phyloP scores from a whole-genome alignment of 2,797 vertebrate genomes.

The Pempheris klunzingeri region DNA sequence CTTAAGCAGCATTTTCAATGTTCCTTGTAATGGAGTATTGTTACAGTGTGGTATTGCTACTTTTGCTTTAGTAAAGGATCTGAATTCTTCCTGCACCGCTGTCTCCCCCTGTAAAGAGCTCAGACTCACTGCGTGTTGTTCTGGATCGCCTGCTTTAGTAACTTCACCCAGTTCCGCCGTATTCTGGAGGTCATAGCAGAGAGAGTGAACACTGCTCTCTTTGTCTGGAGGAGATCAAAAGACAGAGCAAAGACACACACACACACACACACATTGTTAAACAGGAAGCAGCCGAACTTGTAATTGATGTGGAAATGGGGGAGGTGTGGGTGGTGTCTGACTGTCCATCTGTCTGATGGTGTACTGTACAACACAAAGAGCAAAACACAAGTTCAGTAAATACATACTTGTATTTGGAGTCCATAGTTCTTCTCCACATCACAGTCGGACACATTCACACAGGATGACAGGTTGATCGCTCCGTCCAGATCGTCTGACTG shows the following conservation, averaged over 20 bases:
- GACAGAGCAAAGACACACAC: conserved; percentile 41
- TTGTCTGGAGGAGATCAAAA: conserved; percentile 87
- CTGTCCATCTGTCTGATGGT: conserved; percentile 31
- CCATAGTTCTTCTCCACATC: conserved; percentile 94
- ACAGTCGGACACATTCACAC: conserved; percentile 90
- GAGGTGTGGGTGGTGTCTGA: not conserved
- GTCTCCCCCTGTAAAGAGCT: conserved; percentile 15
- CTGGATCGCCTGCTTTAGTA: conserved; percentile 90
- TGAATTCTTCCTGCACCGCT: not conserved
- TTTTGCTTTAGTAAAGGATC: not conserved
- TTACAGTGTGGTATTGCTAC: not conserved
- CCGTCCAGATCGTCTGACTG: conserved; percentile 93
- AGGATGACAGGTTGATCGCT: conserved; percentile 90
- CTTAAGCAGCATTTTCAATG: not conserved
- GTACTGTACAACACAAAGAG: conserved; percentile 25
- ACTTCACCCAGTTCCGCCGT: conserved; percentile 95
- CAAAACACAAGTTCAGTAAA: conserved; percentile 28
- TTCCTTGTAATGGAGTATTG: too few relatives aligned
- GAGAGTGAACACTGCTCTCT: conserved; percentile 90
- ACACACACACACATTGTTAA: conserved; percentile 44
- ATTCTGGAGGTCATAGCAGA: conserved; percentile 96
- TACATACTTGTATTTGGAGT: conserved; percentile 92
- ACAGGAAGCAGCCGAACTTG: conserved; percentile 71
- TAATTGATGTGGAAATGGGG: conserved; percentile 50
- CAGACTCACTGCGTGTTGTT: conserved; percentile 88